Base-by-base conservation (phyloP, 1,140 invertebrate species). In the Frieseomelitta varia region DNA sequence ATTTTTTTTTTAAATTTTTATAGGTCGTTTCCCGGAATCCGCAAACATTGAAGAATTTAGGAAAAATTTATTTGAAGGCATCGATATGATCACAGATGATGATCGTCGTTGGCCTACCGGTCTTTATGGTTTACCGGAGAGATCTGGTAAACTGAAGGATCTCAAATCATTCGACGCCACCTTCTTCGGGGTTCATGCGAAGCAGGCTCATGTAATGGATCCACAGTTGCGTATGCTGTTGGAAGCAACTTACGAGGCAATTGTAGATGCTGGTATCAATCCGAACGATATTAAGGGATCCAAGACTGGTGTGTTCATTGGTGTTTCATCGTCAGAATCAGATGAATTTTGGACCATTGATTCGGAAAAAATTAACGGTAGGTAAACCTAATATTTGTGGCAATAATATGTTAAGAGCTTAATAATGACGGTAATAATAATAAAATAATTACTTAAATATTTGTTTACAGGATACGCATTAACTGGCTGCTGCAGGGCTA, bases 191-290 rank as follows among this genome's bases (percentile, higher is more conserved):
- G 98, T 99, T 12, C 98, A 98, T 93, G 97, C 97, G 2, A 99
- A 99, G 95, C 98, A 99, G 93, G 98, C 99, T 1, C 96, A 99
- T 90, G 96, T 97, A 61, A 99, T 99, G 99, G 99, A 99, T 93
- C 99, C 99, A 10, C 98, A 99, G 94, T 95, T 99, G 61, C 95
- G 99, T 85, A 95, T 99, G 90, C 94, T 99, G 47, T 95, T 99
- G 8, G 99, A 99, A 95, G 92, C 97, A n/a, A 98, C 99, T 3
- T 97, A 99, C 94, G 99, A 99, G 95, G 97, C 98, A 1, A 97
- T 99, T 79, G 95, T 99, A 81, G 99, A 99, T 96, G 97, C 99
- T 72, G 98, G 98, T 87, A 90, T 98, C 19, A 98, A 98, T 93
- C 98, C 98, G 47, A 93, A 94, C 51, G 96, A 97, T 85, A 91